Evolutionary conservation across 2,797 vertebrate genomes (phyloP), one percentile per base, ranked within the genome.

Genomic region (Gephyroberyx darwinii): DNA sequence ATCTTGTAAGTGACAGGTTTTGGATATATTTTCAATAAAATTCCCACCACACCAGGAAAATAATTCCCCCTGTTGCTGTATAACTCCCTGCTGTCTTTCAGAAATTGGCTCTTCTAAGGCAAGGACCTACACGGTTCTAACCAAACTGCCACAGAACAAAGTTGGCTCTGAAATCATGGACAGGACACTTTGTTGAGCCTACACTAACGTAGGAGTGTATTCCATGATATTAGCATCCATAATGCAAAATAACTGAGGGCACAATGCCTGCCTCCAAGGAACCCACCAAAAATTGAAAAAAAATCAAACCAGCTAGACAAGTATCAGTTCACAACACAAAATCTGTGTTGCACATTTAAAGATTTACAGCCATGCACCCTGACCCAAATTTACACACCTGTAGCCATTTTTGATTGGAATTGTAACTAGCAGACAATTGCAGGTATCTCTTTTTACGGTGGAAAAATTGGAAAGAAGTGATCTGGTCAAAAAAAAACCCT

Each of bases 181-280:
- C 6, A 35, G 33, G 33, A 35, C 33, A 35, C 13, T 13, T 14
- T 43, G 41, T 43, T 43, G 16, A 2, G 12, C 13, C 12, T 43
- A 43, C 2, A 3, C 13, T 4, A 43, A 43, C 41, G 16, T 43
- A 43, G 3, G 13, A 14, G 12, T 14, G 13, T 43, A 12, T 14
- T 43, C 41, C 41, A 5, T 3, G 10, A 63, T 52, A 16, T 52
- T 52, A 19, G 67, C 13, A 47, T 45, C 8, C 6, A 67, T 43
- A 62, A 72, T 71, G 17, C 31, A 19, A 57, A 71, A 63, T 26
- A n/a, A 48, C 0, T 43, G 2, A 39, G 35, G 10, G 39, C 19
- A 69, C 8, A n/a, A 39, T 52, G 4, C 61, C n/a, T 13, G 13
- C 41, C 13, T 43, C 3, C 41, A 43, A 12, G 14, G 41, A 43